A percentile compares a stretch with the other conserved stretches of the same genome.
These are phyloP conservation scores for Ornithorhynchus anatinus DNA, from an alignment of 2,113 vertebrate species.

Conservation along the genomic window DNA sequence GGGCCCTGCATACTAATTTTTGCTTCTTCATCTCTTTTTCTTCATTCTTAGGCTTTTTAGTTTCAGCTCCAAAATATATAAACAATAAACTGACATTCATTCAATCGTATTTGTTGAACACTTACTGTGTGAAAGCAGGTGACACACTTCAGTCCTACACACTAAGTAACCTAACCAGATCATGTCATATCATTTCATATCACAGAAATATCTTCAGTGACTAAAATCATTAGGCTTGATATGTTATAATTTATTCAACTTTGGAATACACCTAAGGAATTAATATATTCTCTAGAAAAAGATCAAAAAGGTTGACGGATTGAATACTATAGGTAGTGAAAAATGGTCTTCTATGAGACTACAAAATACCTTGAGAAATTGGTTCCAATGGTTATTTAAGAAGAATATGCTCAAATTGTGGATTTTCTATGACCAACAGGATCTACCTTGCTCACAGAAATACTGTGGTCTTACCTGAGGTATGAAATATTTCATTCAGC, in stretches of 20 bases:
- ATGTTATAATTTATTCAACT: not conserved
- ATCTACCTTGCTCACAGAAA: constrained; percentile 3
- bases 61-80: too few species aligned
- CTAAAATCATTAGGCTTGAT: constrained; percentile 26
- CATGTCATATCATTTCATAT: too few species aligned
- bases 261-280: constrained; percentile 33
- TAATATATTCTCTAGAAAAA: constrained; percentile 10
- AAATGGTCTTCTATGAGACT: constrained; percentile 45
- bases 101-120: too few species aligned
- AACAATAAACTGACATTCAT: too few species aligned
- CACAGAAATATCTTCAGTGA: constrained; percentile 7
- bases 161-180: too few species aligned
- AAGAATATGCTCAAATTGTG: not conserved
- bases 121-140: too few species aligned
- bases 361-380: constrained; percentile 51
- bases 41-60: too few species aligned
- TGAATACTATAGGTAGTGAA: constrained; percentile 26
- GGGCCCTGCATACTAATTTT: too few species aligned
- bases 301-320: constrained; percentile 20
- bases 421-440: constrained; percentile 16
- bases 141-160: too few species aligned
- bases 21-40: too few species aligned
- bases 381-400: constrained; percentile 28
- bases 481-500: constrained; percentile 86
- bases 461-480: constrained; percentile 76